Evolutionary conservation across 2,888 invertebrate species (phyloP).

Genomic region (Gasteruption jaculator): DNA sequence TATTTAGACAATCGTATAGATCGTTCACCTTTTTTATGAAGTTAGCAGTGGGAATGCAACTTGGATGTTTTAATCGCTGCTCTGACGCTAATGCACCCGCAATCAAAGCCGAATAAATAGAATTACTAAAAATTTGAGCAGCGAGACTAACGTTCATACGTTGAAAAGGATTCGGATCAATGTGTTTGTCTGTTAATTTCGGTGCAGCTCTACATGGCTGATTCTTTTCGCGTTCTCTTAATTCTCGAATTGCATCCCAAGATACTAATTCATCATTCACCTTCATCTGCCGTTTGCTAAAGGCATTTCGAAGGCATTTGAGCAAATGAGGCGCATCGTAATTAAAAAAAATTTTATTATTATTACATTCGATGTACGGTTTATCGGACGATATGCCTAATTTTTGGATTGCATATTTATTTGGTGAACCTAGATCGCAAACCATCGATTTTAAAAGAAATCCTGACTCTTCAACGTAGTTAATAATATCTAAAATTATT

Average conservation of each 20-base stretch:
- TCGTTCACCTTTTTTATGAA: constrained; percentile 21
- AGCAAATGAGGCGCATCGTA: constrained; percentile 28
- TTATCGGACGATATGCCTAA: constrained; percentile 23
- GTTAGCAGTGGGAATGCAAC: constrained; percentile 12
- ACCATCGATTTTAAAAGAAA: constrained; percentile 23
- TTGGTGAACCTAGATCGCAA: constrained; percentile 27
- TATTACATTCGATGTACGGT: constrained; percentile 18
- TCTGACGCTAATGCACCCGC: constrained; percentile 16
- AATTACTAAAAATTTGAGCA: constrained; percentile 21
- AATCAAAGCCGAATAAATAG: constrained; percentile 16
- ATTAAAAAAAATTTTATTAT: constrained; percentile 23
- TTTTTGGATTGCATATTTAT: constrained; percentile 20
- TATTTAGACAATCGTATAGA: constrained; percentile 25
- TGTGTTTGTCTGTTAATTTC: constrained; percentile 20
- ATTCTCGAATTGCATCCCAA: constrained; percentile 21
- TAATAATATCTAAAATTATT: constrained; percentile 20
- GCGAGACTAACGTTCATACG: constrained; percentile 21
- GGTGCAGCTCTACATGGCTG: constrained; percentile 18
- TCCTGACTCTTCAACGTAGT: no score
- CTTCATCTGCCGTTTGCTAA: constrained; percentile 17
- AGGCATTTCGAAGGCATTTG: constrained; percentile 26
- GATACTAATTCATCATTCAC: constrained; percentile 16
- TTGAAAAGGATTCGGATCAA: constrained; percentile 21
- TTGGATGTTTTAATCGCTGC: constrained; percentile 10
- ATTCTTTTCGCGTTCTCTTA: constrained; percentile 15